These are phyloP conservation scores for Chitala chitala DNA, from an alignment of 2,113 vertebrate species.

Conservation along the genomic window DNA sequence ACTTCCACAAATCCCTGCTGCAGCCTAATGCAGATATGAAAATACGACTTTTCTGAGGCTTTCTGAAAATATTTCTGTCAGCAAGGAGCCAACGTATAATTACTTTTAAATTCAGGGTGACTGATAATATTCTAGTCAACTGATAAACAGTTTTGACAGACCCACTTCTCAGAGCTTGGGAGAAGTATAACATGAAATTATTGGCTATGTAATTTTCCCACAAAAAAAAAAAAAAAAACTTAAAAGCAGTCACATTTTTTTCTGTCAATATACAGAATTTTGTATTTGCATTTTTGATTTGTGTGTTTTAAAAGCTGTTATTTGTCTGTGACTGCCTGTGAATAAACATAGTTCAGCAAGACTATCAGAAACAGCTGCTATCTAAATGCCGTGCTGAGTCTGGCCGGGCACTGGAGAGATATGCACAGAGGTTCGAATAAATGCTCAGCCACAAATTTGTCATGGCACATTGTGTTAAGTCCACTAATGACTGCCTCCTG, in stretches of 20 bases:
- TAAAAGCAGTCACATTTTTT: too few relatives aligned
- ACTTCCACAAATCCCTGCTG: conserved; percentile 49
- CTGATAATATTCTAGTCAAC: conserved; percentile 53
- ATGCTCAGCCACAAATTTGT: conserved; percentile 74
- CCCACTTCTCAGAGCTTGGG: not conserved
- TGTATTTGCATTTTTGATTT: not conserved
- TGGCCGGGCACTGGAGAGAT: conserved; percentile 45
- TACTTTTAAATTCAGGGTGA: conserved; percentile 64
- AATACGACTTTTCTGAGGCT: conserved; percentile 43
- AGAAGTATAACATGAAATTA: conserved; percentile 38
- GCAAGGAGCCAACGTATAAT: conserved; percentile 58
- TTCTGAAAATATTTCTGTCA: conserved; percentile 40
- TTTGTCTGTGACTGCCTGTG: not conserved
- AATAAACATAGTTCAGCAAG: not conserved
- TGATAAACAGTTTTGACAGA: conserved; percentile 36
- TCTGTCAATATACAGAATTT: too few relatives aligned
- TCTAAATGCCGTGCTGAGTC: conserved; percentile 32
- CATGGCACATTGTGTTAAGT: conserved; percentile 70
- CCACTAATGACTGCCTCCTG: conserved; percentile 79
- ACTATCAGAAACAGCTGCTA: not conserved
- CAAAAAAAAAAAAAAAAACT: conserved; percentile 6
- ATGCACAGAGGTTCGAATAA: conserved; percentile 63
- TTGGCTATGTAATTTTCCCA: conserved; percentile 36
- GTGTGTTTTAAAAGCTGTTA: not conserved
- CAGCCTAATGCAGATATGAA: conserved; percentile 64